Evolutionary conservation across 2,113 vertebrate species (phyloP).

Genomic region (Microcebus ravelobensis): DNA sequence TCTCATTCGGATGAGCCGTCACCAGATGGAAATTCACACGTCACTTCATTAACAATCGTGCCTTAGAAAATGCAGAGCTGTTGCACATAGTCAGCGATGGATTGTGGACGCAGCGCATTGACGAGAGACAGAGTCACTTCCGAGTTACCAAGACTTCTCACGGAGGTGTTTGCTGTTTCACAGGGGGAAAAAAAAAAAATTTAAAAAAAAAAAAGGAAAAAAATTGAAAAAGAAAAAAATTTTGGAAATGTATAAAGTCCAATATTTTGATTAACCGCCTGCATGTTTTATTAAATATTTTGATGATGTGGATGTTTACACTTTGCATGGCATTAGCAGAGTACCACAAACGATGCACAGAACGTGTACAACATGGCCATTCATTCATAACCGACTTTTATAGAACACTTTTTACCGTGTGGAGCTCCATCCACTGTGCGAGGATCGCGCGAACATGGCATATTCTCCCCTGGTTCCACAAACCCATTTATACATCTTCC

Average conservation of each 20-base stretch:
- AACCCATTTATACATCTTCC: constrained; percentile 76
- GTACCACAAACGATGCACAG: constrained; percentile 58
- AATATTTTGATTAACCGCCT: constrained; percentile 82
- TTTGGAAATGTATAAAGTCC: constrained; percentile 76
- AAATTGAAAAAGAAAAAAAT: constrained; percentile 62
- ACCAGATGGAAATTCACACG: constrained; percentile 72
- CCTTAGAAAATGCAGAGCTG: constrained; percentile 92
- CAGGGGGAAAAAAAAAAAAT: constrained; percentile 43
- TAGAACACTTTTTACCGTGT: constrained; percentile 71
- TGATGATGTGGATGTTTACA: constrained; percentile 82
- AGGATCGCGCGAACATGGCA: constrained; percentile 64
- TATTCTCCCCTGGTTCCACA: constrained; percentile 72
- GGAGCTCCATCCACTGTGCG: constrained; percentile 57
- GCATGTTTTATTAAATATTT: constrained; percentile 82
- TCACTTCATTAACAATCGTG: constrained; percentile 88
- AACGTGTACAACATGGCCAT: constrained; percentile 65
- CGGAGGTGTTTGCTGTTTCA: constrained; percentile 67
- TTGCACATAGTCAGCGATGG: constrained; percentile 85
- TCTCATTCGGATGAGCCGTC: constrained; percentile 74
- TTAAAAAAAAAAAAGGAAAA: constrained; percentile 17
- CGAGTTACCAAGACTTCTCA: constrained; percentile 60
- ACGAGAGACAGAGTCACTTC: constrained; percentile 73
- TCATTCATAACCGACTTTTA: constrained; percentile 74
- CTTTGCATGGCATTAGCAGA: constrained; percentile 81
- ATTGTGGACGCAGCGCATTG: constrained; percentile 83